These are phyloP conservation scores for Himalopsyche japonica DNA, from an alignment of 2,888 invertebrate genomes.

Conservation along the genomic window DNA sequence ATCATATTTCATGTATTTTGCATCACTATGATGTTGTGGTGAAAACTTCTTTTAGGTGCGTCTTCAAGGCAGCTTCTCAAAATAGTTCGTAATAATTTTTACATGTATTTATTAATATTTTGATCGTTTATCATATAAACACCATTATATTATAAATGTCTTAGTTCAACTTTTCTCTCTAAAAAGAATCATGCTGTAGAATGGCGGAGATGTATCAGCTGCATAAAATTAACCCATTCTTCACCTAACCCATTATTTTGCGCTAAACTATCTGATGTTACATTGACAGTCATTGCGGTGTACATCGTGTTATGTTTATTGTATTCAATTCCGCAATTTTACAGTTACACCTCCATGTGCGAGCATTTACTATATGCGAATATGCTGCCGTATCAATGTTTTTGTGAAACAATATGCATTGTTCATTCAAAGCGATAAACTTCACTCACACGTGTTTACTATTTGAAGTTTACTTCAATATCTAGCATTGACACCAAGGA, in stretches of 20 bases:
- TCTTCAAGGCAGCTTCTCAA: no score
- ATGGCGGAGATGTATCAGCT: neutral
- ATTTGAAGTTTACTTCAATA: neutral
- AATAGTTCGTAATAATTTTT: no score
- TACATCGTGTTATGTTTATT: neutral
- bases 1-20: no score
- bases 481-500: neutral
- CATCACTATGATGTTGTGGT: no score
- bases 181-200: neutral
- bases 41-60: no score
- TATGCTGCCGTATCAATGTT: neutral
- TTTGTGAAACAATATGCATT: constrained; percentile 7
- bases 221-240: constrained; percentile 1
- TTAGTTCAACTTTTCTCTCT: no score
- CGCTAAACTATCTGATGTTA: constrained; percentile 2
- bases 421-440: neutral
- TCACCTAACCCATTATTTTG: neutral
- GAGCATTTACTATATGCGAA: neutral
- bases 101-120: no score
- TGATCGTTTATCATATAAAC: no score
- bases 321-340: constrained; percentile 13
- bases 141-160: no score
- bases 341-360: neutral
- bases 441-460: neutral
- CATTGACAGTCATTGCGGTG: constrained; percentile 7